Evolutionary conservation across 2,888 invertebrate genomes (phyloP).

Genomic region (Amphiduros pacificus): DNA sequence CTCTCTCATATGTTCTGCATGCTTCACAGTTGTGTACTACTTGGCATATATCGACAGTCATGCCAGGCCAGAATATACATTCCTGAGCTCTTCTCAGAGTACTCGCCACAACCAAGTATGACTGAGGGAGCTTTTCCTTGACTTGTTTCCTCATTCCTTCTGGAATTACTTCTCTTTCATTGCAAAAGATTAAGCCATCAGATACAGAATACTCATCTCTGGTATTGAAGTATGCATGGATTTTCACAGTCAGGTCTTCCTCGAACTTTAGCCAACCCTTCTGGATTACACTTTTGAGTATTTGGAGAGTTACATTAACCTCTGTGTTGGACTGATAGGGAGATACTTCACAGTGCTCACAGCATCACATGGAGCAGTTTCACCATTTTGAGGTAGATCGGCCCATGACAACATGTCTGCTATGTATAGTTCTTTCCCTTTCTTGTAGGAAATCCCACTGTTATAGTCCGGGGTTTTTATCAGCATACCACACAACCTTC

Average conservation of each 20-base stretch:
- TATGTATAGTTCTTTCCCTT: background rate
- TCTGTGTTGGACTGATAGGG: background rate
- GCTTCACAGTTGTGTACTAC: background rate
- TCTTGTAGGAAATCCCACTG: background rate
- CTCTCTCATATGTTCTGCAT: background rate
- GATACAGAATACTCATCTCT: background rate
- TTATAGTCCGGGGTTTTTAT: background rate
- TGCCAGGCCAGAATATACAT: background rate
- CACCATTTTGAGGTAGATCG: background rate
- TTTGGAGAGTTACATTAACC: background rate
- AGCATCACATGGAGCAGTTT: background rate
- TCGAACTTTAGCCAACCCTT: background rate
- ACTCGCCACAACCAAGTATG: background rate
- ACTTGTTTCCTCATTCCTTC: background rate
- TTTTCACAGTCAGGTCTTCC: background rate
- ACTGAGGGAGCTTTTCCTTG: background rate
- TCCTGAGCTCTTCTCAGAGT: background rate
- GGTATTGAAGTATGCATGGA: background rate
- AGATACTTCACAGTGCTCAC: background rate
- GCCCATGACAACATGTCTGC: background rate
- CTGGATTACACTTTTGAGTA: background rate
- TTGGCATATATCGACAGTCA: background rate
- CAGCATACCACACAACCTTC: background rate
- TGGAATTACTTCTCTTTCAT: background rate
- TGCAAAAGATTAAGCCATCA: background rate